Conservation (phyloP, 2,113 vertebrate species). For the Danio rerio region DNA sequence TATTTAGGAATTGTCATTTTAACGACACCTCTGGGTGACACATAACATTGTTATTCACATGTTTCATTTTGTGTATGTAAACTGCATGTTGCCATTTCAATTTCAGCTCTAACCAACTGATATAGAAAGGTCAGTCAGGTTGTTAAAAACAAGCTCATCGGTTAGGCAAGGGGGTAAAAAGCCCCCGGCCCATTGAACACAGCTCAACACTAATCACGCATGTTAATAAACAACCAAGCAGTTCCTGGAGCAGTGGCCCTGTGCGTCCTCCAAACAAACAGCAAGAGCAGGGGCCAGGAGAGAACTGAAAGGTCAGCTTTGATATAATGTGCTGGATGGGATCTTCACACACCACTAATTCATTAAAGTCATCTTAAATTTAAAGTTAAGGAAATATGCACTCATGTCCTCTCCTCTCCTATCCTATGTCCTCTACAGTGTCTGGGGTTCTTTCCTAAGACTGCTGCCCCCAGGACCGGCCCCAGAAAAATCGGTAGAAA, state of each 20-base stretch:
- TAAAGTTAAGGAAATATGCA: background rate
- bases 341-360: background rate
- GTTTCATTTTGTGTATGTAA: background rate
- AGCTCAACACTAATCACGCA: slow-evolving; percentile 59
- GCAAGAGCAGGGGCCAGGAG: background rate
- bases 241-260: slow-evolving; percentile 53
- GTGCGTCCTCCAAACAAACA: slow-evolving; percentile 35
- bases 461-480: too few relatives aligned
- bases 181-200: slow-evolving; percentile 64
- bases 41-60: background rate
- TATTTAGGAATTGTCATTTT: too few relatives aligned
- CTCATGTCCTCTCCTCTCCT: too few relatives aligned
- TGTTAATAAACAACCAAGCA: slow-evolving; percentile 73
- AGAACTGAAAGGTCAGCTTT: slow-evolving; percentile 43
- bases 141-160: slow-evolving; percentile 52
- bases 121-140: slow-evolving; percentile 71
- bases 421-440: too few relatives aligned
- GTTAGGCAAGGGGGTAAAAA: slow-evolving; percentile 40
- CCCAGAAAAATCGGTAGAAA: too few relatives aligned
- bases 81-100: background rate
- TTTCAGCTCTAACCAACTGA: background rate
- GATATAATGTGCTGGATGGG: background rate
- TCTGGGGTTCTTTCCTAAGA: too few relatives aligned
- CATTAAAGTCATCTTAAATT: background rate
- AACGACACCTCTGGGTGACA: background rate